Conservation (phyloP, 2,797 vertebrate genomes). For the Crenuchus spilurus region DNA sequence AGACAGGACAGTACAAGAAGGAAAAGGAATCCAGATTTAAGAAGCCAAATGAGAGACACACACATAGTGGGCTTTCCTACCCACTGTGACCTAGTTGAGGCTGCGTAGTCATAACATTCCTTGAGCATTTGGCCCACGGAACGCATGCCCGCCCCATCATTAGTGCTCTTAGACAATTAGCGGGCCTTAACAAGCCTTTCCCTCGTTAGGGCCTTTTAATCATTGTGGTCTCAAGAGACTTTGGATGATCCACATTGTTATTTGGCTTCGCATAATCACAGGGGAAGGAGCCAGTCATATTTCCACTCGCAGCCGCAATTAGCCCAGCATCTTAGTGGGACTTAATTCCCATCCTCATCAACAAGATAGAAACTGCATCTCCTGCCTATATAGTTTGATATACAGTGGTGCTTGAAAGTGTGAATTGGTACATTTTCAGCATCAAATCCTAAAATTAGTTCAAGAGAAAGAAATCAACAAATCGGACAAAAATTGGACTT, state of each 20-base stretch:
- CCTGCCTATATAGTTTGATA: too few relatives aligned
- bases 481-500: too few relatives aligned
- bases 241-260: constrained; percentile 39
- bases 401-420: too few relatives aligned
- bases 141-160: constrained; percentile 63
- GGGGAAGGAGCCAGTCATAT: constrained; percentile 50
- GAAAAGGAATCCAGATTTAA: constrained; percentile 31
- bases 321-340: constrained; percentile 9
- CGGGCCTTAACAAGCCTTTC: constrained; percentile 61
- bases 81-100: constrained; percentile 55
- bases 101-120: constrained; percentile 63
- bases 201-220: constrained; percentile 71
- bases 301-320: constrained; percentile 57
- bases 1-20: background rate
- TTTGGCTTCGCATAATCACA: constrained; percentile 65
- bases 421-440: too few relatives aligned
- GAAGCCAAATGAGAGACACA: background rate
- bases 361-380: background rate
- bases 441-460: too few relatives aligned
- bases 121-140: constrained; percentile 61
- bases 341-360: constrained; percentile 16
- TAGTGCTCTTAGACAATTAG: constrained; percentile 73
- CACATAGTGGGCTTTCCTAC: constrained; percentile 42
- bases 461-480: too few relatives aligned
- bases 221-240: constrained; percentile 66